These are phyloP conservation scores for Pteronotus mesoamericanus DNA, from an alignment of 2,797 vertebrate species.

Conservation along the genomic window DNA sequence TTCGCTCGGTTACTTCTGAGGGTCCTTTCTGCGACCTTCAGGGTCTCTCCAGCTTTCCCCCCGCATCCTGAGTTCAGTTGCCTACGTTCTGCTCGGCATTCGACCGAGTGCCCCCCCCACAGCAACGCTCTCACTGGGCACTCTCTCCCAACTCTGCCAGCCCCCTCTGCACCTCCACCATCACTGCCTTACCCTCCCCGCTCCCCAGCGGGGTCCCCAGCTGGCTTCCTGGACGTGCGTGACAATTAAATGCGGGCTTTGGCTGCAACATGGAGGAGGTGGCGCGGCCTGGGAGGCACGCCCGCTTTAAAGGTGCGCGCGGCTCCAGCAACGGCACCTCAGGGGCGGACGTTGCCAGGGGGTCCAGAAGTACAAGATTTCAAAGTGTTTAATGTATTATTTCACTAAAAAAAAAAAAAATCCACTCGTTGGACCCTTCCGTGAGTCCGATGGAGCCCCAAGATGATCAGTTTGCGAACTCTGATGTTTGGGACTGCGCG, in stretches of 20 bases:
- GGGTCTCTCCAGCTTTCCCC: neutral
- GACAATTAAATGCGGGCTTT: neutral
- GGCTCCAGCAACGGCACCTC: neutral
- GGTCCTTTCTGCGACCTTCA: neutral
- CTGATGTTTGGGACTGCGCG: neutral
- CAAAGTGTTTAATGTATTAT: neutral
- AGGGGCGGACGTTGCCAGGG: neutral
- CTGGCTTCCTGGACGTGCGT: accelerated
- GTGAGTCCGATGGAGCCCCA: neutral
- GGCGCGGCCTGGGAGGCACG: neutral
- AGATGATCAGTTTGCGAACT: neutral
- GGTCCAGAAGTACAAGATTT: neutral
- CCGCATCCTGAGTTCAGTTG: neutral
- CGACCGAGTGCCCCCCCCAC: neutral
- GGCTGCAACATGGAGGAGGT: too few species aligned
- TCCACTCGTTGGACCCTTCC: neutral
- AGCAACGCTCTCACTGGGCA: neutral
- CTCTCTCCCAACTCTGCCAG: neutral
- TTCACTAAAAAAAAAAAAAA: neutral
- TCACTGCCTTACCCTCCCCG: neutral
- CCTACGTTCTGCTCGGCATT: neutral
- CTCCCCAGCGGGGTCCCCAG: neutral
- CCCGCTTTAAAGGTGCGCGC: too few species aligned
- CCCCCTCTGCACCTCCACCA: too few species aligned
- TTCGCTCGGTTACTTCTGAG: neutral